Conservation (phyloP, 2,113 vertebrate species). For the Equus przewalskii region DNA sequence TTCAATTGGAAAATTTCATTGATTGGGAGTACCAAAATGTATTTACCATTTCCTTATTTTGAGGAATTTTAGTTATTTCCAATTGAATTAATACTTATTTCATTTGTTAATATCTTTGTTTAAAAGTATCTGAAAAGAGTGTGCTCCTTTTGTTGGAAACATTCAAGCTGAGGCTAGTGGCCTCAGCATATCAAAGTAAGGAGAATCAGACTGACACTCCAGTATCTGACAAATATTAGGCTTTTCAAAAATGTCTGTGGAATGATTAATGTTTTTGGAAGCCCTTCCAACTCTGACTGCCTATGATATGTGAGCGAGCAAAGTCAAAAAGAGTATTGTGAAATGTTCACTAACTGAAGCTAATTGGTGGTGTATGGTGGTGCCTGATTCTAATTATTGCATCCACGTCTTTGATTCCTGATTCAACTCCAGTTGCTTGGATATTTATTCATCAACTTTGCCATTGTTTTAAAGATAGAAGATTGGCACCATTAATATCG, state of each 20-base stretch:
- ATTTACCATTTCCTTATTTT: neutral
- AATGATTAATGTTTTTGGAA: slow-evolving; percentile 23
- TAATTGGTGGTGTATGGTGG: neutral
- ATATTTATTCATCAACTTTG: slow-evolving; percentile 2
- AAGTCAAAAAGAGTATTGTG: slow-evolving; percentile 1
- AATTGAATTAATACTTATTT: neutral
- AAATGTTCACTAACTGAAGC: neutral
- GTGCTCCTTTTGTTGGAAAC: neutral
- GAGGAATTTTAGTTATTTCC: neutral
- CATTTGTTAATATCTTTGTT: too few relatives aligned
- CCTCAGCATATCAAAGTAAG: neutral
- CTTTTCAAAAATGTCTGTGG: neutral
- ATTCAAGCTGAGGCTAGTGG: neutral
- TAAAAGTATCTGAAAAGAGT: neutral
- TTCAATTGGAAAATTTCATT: neutral
- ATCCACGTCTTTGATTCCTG: neutral
- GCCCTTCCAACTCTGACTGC: neutral
- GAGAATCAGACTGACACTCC: neutral
- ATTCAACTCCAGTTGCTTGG: neutral
- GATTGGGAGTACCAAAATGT: neutral
- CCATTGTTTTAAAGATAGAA: neutral
- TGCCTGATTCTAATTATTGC: slow-evolving; percentile 1
- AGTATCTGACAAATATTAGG: neutral
- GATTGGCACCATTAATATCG: neutral
- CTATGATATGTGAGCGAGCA: neutral